Percentiles rank a stretch among this genome's conserved stretches.
phyloP scores from a whole-genome alignment of 2,888 invertebrate species.

The Mystacides longicornis region DNA sequence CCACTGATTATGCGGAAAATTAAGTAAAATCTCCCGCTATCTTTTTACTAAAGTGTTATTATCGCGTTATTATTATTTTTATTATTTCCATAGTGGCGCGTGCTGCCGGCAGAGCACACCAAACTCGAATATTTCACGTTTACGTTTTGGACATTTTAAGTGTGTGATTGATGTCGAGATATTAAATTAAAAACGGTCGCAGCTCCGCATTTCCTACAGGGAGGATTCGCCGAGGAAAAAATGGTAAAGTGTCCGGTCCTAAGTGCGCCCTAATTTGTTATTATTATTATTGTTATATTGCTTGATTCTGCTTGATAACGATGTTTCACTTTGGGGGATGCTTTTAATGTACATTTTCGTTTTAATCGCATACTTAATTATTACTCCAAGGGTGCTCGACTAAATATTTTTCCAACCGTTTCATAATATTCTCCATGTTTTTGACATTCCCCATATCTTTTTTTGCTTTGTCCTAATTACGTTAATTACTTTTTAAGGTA shows the following conservation, averaged over 20 bases:
- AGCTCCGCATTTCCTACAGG: background rate
- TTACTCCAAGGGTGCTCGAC: no score
- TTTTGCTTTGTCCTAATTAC: no score
- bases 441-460: no score
- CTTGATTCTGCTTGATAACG: background rate
- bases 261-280: background rate
- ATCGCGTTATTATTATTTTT: background rate
- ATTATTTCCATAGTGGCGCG: background rate
- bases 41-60: conserved; percentile 3
- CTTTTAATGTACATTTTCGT: background rate
- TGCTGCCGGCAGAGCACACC: no score
- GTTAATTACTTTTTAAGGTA: no score
- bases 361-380: background rate
- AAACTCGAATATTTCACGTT: background rate
- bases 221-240: background rate
- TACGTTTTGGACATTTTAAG: conserved; percentile 1
- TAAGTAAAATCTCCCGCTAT: background rate
- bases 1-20: conserved; percentile 7
- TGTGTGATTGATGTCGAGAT: background rate
- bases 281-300: background rate
- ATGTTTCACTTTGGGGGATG: background rate
- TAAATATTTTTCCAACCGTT: no score
- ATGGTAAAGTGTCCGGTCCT: background rate
- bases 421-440: no score
- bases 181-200: background rate